Percentiles rank a stretch among this genome's conserved stretches.
Conservation (phyloP, 2,113 vertebrate species). For the Brachyhypopomus gauderio region DNA sequence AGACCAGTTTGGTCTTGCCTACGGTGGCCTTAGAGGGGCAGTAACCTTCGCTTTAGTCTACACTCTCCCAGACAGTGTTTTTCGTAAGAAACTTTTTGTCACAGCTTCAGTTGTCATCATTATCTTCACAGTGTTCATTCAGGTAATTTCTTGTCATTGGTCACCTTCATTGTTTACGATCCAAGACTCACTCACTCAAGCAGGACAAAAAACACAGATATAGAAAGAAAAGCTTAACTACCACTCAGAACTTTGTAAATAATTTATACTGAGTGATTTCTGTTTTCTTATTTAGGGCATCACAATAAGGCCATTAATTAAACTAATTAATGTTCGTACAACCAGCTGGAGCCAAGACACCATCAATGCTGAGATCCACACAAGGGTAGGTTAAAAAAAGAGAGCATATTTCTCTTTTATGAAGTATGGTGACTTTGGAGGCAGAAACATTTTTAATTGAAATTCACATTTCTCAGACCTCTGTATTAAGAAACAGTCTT, state of each 20-base stretch:
- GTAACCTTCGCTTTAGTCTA: conserved; percentile 94
- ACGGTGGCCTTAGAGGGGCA: conserved; percentile 92
- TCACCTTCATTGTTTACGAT: background rate
- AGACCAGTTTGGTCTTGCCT: conserved; percentile 96
- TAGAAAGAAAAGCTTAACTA: background rate
- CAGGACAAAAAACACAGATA: background rate
- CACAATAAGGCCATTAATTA: conserved; percentile 92
- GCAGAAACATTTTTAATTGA: background rate
- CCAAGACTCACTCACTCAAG: too few species aligned
- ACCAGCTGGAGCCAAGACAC: conserved; percentile 88
- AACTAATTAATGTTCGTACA: conserved; percentile 90
- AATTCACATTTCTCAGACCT: background rate
- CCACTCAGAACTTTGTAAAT: too few species aligned
- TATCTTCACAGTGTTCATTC: conserved; percentile 94
- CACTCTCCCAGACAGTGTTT: conserved; percentile 86
- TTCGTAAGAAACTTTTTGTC: conserved; percentile 87
- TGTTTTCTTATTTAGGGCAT: conserved; percentile 80
- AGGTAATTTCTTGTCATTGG: conserved; percentile 71
- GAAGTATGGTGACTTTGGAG: background rate
- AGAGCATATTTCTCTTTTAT: too few species aligned
- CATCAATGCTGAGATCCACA: conserved; percentile 91
- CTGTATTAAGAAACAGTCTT: background rate
- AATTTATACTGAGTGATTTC: background rate
- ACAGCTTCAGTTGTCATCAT: conserved; percentile 92
- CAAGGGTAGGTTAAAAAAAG: conserved; percentile 77